Evolutionary conservation across 2,888 invertebrate genomes (phyloP), one percentile per base, ranked within the genome.

Genomic region (Operophtera brumata): DNA sequence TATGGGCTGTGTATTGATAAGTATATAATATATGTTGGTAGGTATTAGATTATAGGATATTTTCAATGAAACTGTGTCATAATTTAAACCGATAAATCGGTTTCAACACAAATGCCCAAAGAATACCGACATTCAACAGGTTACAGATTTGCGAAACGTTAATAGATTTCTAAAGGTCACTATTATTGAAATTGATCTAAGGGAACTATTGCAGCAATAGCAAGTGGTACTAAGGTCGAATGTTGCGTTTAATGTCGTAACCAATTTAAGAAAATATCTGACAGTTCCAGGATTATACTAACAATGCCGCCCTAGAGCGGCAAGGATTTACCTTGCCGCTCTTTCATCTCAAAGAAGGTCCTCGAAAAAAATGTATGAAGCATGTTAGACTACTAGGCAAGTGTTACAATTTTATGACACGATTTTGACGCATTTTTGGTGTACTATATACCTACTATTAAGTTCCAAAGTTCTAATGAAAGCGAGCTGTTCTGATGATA

Each of bases 151-250:
- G 71, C 77, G 81, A 79, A 83, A 83, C 68, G 61, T 73, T 73
- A 75, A 77, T 66, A 64, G 66, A 70, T 64, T 62, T 54, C 47
- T 57, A 84, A 82, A 84, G 84, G 82, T 84, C 80, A 77, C 58
- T 55, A 67, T 64, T 67, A 71, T 74, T 70, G 76, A 75, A 78
- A 78, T 67, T 65, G 66, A 70, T 66, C 57, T 62, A 59, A 59
- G 54, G 62, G 62, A 70, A 66, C 14, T 13, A 61, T 63, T 64
- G 55, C 44, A 14, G 49, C 59, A 58, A 59, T 28, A 25, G 28
- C 46, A 7, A 8, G 2, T 30, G 7, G 0, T 0, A 34, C 20
- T 20, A 20, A 30, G 30, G 30, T 30, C 30, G 10, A 34, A 11
- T 11, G 11, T n/a, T 11, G 34, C 11, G 34, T 42, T 20, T 46